These are phyloP conservation scores for Poeciliopsis turneri DNA, from an alignment of 2,797 vertebrate genomes.

Conservation along the genomic window DNA sequence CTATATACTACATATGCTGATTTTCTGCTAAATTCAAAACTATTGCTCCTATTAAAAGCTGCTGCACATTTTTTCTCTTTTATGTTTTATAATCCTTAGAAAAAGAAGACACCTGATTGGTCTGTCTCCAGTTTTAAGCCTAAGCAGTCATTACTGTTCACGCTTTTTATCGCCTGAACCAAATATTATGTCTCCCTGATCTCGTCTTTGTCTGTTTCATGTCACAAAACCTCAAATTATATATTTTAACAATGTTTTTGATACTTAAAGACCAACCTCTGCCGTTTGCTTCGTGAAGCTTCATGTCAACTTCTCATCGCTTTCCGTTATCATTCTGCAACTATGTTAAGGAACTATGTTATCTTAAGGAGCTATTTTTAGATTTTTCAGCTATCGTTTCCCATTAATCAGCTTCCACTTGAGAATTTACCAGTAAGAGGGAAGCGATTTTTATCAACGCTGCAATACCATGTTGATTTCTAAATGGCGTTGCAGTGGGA, in stretches of 20 bases:
- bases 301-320: background rate
- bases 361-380: constrained; percentile 4
- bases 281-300: background rate
- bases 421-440: background rate
- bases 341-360: background rate
- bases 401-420: background rate
- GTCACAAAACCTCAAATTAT: background rate
- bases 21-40: background rate
- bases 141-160: background rate
- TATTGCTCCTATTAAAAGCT: background rate
- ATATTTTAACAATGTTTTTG: background rate
- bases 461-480: background rate
- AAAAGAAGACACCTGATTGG: background rate
- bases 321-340: background rate
- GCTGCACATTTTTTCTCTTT: background rate
- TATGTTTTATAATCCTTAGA: background rate
- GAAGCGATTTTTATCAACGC: background rate
- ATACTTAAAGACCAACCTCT: background rate
- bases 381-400: background rate
- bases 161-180: background rate
- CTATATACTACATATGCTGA: too few species aligned
- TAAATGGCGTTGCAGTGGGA: background rate
- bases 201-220: background rate
- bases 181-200: background rate
- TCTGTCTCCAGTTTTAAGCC: too few species aligned